A percentile compares a stretch with the other conserved stretches of the same genome.
Conservation (phyloP, 2,113 vertebrate species). For the Pelvicachromis taeniatus region DNA sequence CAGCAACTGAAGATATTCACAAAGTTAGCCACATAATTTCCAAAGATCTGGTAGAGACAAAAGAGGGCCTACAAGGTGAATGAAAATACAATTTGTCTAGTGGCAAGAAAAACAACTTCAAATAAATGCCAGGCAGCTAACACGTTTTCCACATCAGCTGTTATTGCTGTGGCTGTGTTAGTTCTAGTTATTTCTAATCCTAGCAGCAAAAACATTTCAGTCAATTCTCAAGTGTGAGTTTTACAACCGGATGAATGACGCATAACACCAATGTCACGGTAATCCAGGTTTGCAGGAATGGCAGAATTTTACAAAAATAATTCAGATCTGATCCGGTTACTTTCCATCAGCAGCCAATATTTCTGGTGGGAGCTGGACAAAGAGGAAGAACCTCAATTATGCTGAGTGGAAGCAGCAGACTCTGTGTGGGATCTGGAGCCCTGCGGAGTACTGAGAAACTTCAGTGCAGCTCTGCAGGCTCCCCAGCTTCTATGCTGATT, state of each 20-base stretch:
- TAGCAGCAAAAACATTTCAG: neutral
- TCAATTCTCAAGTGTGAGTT: neutral
- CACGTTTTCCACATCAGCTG: neutral
- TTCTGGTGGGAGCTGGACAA: constrained; percentile 23
- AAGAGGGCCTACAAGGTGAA: neutral
- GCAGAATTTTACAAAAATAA: accelerated
- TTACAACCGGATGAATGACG: neutral
- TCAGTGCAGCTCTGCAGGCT: constrained; percentile 28
- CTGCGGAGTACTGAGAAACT: constrained; percentile 18
- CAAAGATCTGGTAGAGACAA: neutral
- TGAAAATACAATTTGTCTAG: neutral
- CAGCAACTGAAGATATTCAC: neutral
- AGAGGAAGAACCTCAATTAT: constrained; percentile 38
- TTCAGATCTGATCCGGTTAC: neutral
- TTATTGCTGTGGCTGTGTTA: neutral
- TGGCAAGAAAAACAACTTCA: neutral
- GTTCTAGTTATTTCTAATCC: neutral
- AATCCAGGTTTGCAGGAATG: neutral
- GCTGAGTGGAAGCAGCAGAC: constrained; percentile 21
- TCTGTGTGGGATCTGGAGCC: constrained; percentile 40
- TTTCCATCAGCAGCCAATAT: constrained; percentile 15
- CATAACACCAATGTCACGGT: neutral
- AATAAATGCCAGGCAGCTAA: neutral
- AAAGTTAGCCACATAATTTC: neutral
- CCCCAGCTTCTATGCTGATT: neutral